Base-by-base conservation (phyloP, 2,113 vertebrate genomes). In the Phyllostomus hastatus region DNA sequence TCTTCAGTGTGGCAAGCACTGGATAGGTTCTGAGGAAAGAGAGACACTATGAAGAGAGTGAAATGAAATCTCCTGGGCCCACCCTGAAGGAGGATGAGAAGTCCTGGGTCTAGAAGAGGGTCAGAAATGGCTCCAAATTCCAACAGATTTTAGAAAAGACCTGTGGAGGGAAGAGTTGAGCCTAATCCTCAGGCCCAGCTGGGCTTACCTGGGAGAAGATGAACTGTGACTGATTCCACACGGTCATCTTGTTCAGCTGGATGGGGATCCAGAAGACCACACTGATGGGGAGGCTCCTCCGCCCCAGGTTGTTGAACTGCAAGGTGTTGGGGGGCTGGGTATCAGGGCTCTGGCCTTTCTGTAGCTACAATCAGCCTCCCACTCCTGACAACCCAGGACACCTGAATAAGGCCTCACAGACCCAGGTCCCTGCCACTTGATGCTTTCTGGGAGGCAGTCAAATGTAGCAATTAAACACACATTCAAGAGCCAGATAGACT, bases 251-350 rank as follows among this genome's bases (percentile, higher is more conserved):
- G 28, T 98, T 98, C 24, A 99, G 97, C 82, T 87, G 95, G 24
- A 98, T 67, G 0, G 99, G 99, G 50, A 99, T 96, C 96, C 35
- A 98, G 96, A 99, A 98, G 46, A 98, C 97, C 83, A 99, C 97
- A 1, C 96, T 98, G 84, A 99, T 54, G 43, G 97, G 96, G 43
- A 98, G 78, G 1, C 91, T 94, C 97, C 98, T 98, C 38, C 96
- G 89, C 3, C 97, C 97, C 31, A 98, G 86, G 97, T 99, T 99
- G 50, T 88, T 97, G 14, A 99, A 97, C 99, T 99, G 26, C 7
- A 20, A 48, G 4, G 17, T 76, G 41, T 20, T 48, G 57, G 87
- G 28, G 20, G 3, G 12, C 2, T 4, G 17, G 16, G 9, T 38
- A 4, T 95, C n/a, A 87, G 69, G 33, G 5, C 24, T 38, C 52